Conservation (phyloP, 2,113 vertebrate species). For the Microtus montanus region DNA sequence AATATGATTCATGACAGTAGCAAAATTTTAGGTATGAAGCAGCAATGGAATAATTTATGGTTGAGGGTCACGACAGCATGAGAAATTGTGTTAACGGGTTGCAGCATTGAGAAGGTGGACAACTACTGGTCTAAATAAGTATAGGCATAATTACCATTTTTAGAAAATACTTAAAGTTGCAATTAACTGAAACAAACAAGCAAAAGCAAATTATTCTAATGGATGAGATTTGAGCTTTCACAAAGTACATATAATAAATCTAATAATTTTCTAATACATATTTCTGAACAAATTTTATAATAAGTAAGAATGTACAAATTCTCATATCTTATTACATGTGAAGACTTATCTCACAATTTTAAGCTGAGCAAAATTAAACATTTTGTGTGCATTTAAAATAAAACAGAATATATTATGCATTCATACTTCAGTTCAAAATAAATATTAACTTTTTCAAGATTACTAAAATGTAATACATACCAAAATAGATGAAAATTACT, state of each 20-base stretch:
- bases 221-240: background rate
- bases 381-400: slow-evolving; percentile 32
- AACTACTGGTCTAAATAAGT: background rate
- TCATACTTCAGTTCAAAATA: background rate
- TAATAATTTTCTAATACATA: background rate
- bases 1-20: background rate
- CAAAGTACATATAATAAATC: background rate
- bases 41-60: background rate
- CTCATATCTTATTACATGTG: background rate
- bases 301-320: background rate
- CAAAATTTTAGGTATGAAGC: background rate
- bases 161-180: background rate
- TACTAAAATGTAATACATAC: background rate
- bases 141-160: background rate
- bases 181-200: slow-evolving; percentile 37
- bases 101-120: background rate
- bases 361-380: slow-evolving; percentile 10
- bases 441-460: background rate
- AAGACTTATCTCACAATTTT: background rate
- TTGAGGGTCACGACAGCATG: background rate
- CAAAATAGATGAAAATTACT: slow-evolving; percentile 1
- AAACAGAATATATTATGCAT: background rate
- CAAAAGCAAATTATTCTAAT: background rate
- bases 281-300: slow-evolving; percentile 17
- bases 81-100: background rate